Percentiles rank a stretch among this genome's conserved stretches.
phyloP scores from a whole-genome alignment of 30 jellyfish, hydroid and myxozoan genomes.

The Pelagia noctiluca region DNA sequence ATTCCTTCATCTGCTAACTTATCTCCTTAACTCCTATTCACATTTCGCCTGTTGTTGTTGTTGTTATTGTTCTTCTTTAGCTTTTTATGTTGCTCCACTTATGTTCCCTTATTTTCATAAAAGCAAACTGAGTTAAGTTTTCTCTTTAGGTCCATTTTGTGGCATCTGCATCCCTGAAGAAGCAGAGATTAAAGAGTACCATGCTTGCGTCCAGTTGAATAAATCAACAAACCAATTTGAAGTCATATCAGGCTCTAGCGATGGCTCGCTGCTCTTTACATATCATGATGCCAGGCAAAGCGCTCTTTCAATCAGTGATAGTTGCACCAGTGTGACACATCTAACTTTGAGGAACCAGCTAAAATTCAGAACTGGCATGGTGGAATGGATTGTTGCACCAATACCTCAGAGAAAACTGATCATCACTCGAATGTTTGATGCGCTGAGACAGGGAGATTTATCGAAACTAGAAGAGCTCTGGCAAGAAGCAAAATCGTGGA shows the following conservation, averaged over 20 bases:
- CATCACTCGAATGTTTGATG: conserved; percentile 61
- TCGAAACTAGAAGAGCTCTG: conserved; percentile 23
- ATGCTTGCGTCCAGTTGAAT: conserved; percentile 64
- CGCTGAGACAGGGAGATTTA: conserved; percentile 49
- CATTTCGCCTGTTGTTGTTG: too few relatives aligned
- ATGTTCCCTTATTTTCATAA: neutral
- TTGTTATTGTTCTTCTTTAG: too few relatives aligned
- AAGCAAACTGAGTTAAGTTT: neutral
- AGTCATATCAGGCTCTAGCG: conserved; percentile 32
- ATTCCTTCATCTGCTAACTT: neutral
- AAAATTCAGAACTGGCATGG: conserved; percentile 69
- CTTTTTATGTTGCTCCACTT: neutral
- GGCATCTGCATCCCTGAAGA: conserved; percentile 82
- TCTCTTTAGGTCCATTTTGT: conserved; percentile 54
- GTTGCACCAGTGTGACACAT: neutral
- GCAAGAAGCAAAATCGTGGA: conserved; percentile 71
- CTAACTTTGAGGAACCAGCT: conserved; percentile 27
- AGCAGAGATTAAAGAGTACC: conserved; percentile 62
- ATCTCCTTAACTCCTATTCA: too few relatives aligned
- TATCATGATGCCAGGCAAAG: neutral
- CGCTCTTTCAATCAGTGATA: neutral
- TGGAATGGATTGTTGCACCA: conserved; percentile 74
- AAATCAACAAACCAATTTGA: conserved; percentile 30
- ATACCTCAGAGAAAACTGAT: conserved; percentile 63
- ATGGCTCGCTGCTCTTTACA: conserved; percentile 1